Evolutionary conservation across 1,140 invertebrate species (phyloP), one percentile per base, ranked within the genome.

Genomic region (Dolichoris vasculosae): DNA sequence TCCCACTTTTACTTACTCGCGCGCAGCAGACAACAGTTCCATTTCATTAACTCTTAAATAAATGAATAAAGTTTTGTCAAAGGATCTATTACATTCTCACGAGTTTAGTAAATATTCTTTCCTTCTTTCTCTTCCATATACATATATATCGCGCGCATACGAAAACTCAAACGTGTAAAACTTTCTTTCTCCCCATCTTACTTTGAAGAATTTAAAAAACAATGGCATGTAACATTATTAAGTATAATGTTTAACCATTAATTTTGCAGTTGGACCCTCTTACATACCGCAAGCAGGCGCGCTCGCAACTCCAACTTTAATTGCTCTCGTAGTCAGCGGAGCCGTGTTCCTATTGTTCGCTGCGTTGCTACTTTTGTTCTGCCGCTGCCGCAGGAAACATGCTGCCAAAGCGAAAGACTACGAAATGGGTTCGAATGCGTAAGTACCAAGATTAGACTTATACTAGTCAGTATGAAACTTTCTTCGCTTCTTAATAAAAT

Each of bases 401-500:
- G 96, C 95, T 75, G 97, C 97, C 91, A 97, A 97, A 90, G 96
- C 96, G 86, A 98, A 98, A 92, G 97, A 98, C 90, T 97, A 97
- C 91, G 97, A 98, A 93, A 97, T 97, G 96, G 97, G 97, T 90
- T 96, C 97, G 0, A 94, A 95, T 87, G 93, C 94, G 94, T 95
- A 93, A 94, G 94, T 94, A 78, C 38, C 13, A 40, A n/a, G 59
- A 84, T 84, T 79, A 84, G 40, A 79, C 63, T 78, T 67, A 15
- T 67, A 23, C n/a, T 11, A 71, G 38, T 40, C 11, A 15, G 4
- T 1, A 13, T 30, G 55, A 76, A 76, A 83, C 38, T 76, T 82
- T 73, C 64, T 40, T 17, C 38, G 67, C 80, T 35, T 0, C 23
- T 40, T 38, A 35, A n/a, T 35, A n/a, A 67, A 63, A 71, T 46